Percentiles rank a stretch among this genome's conserved stretches.
phyloP scores from a whole-genome alignment of 2,797 vertebrate species.

The Crenichthys baileyi region DNA sequence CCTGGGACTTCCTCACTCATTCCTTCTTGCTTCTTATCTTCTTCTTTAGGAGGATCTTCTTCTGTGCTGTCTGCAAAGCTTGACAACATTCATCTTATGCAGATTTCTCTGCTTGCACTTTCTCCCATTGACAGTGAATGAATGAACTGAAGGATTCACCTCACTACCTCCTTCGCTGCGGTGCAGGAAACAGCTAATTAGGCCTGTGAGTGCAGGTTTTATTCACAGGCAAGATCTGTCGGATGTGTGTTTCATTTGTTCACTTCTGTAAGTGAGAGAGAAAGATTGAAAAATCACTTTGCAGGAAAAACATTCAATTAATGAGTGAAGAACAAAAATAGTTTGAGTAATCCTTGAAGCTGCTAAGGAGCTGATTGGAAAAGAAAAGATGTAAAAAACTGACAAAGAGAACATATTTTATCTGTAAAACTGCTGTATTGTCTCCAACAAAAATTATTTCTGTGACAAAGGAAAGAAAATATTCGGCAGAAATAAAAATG shows the following conservation, averaged over 20 bases:
- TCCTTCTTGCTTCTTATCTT: neutral
- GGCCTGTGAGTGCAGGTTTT: neutral
- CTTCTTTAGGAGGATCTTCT: neutral
- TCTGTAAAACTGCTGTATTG: neutral
- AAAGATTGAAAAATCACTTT: neutral
- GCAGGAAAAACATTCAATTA: neutral
- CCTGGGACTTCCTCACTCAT: neutral
- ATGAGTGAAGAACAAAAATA: neutral
- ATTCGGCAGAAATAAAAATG: neutral
- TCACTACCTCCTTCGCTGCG: neutral
- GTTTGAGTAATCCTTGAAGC: neutral
- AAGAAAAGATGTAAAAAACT: neutral
- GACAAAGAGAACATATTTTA: neutral
- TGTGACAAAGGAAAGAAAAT: neutral
- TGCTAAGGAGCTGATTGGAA: neutral
- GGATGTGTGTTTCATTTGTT: neutral
- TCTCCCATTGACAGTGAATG: neutral
- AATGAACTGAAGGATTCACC: slow-evolving; percentile 17
- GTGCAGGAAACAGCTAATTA: slow-evolving; percentile 24
- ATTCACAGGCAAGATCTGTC: neutral
- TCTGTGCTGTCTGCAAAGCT: neutral
- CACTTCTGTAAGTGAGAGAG: neutral
- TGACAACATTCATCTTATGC: neutral
- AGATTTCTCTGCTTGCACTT: neutral
- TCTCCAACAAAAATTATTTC: neutral